phyloP scores from a whole-genome alignment of 1,140 invertebrate genomes.

The Hylyphantes graminicola region DNA sequence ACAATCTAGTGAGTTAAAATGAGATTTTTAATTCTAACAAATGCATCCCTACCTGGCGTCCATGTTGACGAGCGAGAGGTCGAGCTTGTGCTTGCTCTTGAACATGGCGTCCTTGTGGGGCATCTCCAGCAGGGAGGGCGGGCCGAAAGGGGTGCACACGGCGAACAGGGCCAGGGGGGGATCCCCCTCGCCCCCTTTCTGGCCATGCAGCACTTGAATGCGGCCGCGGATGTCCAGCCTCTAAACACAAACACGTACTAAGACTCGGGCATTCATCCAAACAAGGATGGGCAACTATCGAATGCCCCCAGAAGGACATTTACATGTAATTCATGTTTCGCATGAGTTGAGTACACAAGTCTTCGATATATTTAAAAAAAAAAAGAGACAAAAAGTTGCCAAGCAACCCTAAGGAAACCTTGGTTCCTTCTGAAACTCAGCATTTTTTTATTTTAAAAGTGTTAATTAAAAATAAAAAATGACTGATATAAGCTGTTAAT shows the following conservation, averaged over 20 bases:
- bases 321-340: no score
- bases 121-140: conserved; percentile 72
- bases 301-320: no score
- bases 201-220: conserved; percentile 94
- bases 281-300: no score
- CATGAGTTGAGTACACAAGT: no score
- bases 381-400: no score
- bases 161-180: conserved; percentile 93
- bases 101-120: conserved; percentile 85
- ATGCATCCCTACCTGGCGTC: conserved; percentile 71
- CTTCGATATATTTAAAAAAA: no score
- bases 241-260: conserved; percentile 71
- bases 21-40: not conserved
- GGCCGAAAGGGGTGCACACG: conserved; percentile 97
- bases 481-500: no score
- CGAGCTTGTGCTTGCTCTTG: conserved; percentile 98
- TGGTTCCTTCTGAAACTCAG: no score
- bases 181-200: conserved; percentile 92
- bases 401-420: no score
- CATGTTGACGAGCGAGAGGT: conserved; percentile 94
- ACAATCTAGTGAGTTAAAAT: not conserved
- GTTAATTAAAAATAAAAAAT: no score
- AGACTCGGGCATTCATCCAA: no score
- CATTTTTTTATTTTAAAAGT: no score
- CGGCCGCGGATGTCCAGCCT: conserved; percentile 95